Evolutionary conservation across 2,113 vertebrate species (phyloP), one percentile per base, ranked within the genome.

Genomic region (Bostrychus sinensis): DNA sequence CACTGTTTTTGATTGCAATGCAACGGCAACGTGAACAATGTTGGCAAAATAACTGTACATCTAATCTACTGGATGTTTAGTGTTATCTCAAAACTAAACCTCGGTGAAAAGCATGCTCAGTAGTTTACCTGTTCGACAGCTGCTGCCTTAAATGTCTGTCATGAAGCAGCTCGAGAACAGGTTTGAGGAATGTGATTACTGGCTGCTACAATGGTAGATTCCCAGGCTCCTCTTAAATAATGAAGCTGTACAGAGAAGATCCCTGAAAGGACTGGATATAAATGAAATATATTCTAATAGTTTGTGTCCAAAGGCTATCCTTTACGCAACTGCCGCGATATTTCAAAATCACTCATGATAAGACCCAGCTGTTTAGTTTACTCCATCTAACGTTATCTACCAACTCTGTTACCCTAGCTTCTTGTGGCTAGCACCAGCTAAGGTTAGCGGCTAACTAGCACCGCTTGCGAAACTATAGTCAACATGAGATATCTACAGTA

Each of bases 341-440:
- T 84, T 74, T 76, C 76, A 32, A 83, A 71, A 86, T 5, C 16
- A 13, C 26, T 20, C 20, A 13, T 14, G n/a, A 38, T 26, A 23
- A 50, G 53, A 65, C 4, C 5, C 70, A 14, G 39, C 41, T 61
- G 56, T 68, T 57, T 63, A 60, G 16, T 17, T 32, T 32, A 32
- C 30, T 32, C 30, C 8, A 62, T 51, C 67, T 28, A 4, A 28
- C n/a, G 8, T 25, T 6, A 56, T 62, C 42, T 38, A 48, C 37
- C 56, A 48, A 56, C 25, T 20, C 10, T 20, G 3, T 60, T 74
- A 78, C 62, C 54, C 70, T 70, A 78, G 75, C 72, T 56, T 58
- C 30, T 22, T 4, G 8, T 2, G 8, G 57, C 50, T 72, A 36
- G 13, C 37, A 13, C 19, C 19, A 26, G 53, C 58, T 76, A 66